Evolutionary conservation across 2,113 vertebrate genomes (phyloP).

Genomic region (Canis aureus): DNA sequence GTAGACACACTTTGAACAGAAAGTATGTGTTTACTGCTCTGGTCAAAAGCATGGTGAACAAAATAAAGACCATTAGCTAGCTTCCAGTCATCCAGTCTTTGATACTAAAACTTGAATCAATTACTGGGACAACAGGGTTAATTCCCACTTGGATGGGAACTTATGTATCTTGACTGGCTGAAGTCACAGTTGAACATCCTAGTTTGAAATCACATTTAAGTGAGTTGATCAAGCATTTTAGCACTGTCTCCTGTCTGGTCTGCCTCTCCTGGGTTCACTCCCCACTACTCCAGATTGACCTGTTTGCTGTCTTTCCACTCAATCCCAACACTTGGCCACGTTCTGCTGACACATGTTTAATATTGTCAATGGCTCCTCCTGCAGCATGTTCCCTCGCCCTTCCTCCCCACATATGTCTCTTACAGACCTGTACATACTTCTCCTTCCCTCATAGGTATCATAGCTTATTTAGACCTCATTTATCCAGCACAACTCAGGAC

Average conservation of each 20-base stretch:
- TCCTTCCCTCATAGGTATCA: neutral
- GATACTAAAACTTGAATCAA: slow-evolving; percentile 13
- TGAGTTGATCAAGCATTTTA: neutral
- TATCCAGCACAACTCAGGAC: neutral
- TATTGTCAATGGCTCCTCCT: neutral
- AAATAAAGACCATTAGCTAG: slow-evolving; percentile 33
- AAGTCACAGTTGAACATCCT: slow-evolving; percentile 39
- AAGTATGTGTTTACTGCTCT: neutral
- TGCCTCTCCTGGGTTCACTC: neutral
- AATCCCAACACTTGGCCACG: neutral
- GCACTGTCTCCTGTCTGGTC: neutral
- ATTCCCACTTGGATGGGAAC: neutral
- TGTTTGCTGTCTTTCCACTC: neutral
- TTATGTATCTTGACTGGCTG: slow-evolving; percentile 1
- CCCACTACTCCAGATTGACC: neutral
- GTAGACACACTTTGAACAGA: neutral
- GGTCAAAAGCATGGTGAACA: slow-evolving; percentile 1
- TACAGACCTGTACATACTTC: neutral
- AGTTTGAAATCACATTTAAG: slow-evolving; percentile 32
- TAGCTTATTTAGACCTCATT: neutral
- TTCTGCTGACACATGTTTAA: neutral
- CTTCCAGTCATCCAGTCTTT: neutral
- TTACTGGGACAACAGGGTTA: slow-evolving; percentile 45
- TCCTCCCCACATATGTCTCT: neutral
- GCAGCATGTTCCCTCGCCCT: neutral